Conservation (phyloP, 2,113 vertebrate species). For the Cyprinodon brontotheroides region DNA sequence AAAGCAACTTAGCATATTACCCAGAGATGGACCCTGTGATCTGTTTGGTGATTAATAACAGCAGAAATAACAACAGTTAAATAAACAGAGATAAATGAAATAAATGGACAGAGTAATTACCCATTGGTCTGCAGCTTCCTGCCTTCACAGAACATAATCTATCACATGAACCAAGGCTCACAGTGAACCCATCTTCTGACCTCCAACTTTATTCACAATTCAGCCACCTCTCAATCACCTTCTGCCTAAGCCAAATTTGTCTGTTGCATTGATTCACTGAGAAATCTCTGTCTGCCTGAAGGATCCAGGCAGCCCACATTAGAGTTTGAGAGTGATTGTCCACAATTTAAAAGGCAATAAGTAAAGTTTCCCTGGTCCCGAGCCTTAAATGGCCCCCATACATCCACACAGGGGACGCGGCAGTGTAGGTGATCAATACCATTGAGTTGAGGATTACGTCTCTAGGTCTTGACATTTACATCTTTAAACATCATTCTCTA, state of each 20-base stretch:
- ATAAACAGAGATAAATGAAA: neutral
- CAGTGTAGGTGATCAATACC: conserved; percentile 60
- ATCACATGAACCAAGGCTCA: neutral
- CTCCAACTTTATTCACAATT: conserved; percentile 34
- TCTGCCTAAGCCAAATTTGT: conserved; percentile 26
- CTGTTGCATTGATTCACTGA: conserved; percentile 19
- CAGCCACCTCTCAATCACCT: conserved; percentile 31
- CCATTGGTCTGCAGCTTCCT: conserved; percentile 10
- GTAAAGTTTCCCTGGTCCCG: conserved; percentile 25
- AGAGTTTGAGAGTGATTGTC: conserved; percentile 16
- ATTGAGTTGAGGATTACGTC: conserved; percentile 42
- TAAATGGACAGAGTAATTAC: conserved; percentile 14
- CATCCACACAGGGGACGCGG: conserved; percentile 35
- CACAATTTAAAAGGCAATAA: conserved; percentile 55
- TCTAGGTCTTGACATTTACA: conserved; percentile 49
- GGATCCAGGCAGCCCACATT: conserved; percentile 1
- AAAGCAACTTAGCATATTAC: conserved; percentile 29
- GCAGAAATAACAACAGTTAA: neutral
- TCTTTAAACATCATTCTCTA: conserved; percentile 36
- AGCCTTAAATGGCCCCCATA: conserved; percentile 46
- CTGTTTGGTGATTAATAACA: conserved; percentile 26
- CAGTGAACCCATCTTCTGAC: conserved; percentile 1
- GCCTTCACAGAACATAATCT: conserved; percentile 26
- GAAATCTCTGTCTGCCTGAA: conserved; percentile 9
- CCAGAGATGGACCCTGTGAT: conserved; percentile 19